phyloP scores from a whole-genome alignment of 1,140 invertebrate species.

The Hylaeus volcanicus region DNA sequence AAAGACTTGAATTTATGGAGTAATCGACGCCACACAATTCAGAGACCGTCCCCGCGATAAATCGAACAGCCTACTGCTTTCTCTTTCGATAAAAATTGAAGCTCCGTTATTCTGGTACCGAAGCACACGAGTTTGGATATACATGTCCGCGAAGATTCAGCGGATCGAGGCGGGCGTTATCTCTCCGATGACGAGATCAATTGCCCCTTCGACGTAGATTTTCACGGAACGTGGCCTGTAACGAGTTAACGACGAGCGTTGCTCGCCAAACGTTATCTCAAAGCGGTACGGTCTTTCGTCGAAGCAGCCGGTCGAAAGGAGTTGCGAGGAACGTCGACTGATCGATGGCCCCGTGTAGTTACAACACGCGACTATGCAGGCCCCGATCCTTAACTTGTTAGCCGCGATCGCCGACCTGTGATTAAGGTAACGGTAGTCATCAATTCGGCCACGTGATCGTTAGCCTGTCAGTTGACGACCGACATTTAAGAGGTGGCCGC shows the following conservation, averaged over 20 bases:
- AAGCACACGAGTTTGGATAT: too few relatives aligned
- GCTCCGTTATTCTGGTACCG: too few relatives aligned
- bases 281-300: neutral
- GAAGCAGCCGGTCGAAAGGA: neutral
- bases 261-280: slow-evolving; percentile 7
- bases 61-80: too few relatives aligned
- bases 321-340: slow-evolving; percentile 25
- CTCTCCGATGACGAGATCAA: neutral
- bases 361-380: slow-evolving; percentile 60
- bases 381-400: slow-evolving; percentile 65
- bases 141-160: too few relatives aligned
- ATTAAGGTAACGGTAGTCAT: slow-evolving; percentile 71
- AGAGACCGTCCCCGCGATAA: too few relatives aligned
- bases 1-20: too few relatives aligned
- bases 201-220: neutral
- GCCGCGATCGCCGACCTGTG: slow-evolving; percentile 66
- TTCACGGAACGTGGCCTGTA: neutral
- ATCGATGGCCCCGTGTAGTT: slow-evolving; percentile 56
- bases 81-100: too few relatives aligned
- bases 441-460: slow-evolving; percentile 68
- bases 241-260: slow-evolving; percentile 4
- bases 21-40: too few relatives aligned
- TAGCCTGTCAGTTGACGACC: slow-evolving; percentile 67
- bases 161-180: too few relatives aligned
- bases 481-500: slow-evolving; percentile 65